Evolutionary conservation across 2,888 invertebrate species (phyloP).

Genomic region (Noctua fimbriata): DNA sequence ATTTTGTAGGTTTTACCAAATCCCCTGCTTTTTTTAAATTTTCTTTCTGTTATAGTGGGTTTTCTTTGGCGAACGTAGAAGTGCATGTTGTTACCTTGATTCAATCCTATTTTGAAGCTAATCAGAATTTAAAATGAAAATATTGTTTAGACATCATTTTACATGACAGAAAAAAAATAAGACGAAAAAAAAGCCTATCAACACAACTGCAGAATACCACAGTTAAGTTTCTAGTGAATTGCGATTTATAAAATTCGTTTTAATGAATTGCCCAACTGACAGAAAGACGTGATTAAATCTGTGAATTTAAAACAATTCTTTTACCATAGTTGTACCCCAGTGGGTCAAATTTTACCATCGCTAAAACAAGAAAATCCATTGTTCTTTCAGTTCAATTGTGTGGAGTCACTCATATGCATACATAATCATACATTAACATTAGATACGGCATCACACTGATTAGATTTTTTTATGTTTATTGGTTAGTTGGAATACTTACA

Average conservation of each 20-base stretch:
- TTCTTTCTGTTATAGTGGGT: neutral
- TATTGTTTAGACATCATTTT: neutral
- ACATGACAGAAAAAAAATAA: neutral
- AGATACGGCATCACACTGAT: slow-evolving; percentile 71
- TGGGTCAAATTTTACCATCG: slow-evolving; percentile 68
- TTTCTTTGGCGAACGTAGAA: neutral
- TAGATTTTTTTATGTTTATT: slow-evolving; percentile 72
- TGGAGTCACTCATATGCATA: slow-evolving; percentile 68
- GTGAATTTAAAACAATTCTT: slow-evolving; percentile 20
- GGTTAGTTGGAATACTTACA: slow-evolving; percentile 61
- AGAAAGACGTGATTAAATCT: slow-evolving; percentile 10
- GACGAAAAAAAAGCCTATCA: neutral
- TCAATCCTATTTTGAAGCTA: neutral
- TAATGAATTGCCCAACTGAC: slow-evolving; percentile 6
- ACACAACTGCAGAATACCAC: neutral
- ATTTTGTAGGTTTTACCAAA: neutral
- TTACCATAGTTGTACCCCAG: slow-evolving; percentile 18
- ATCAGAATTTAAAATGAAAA: neutral
- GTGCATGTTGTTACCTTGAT: neutral
- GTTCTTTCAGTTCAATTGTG: slow-evolving; percentile 76
- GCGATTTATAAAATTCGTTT: slow-evolving; percentile 3
- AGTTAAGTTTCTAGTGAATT: neutral
- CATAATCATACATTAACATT: slow-evolving; percentile 64
- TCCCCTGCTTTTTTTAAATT: neutral
- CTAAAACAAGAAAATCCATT: slow-evolving; percentile 71